Base-by-base conservation (phyloP, 2,113 vertebrate species). In the Loxodonta africana region DNA sequence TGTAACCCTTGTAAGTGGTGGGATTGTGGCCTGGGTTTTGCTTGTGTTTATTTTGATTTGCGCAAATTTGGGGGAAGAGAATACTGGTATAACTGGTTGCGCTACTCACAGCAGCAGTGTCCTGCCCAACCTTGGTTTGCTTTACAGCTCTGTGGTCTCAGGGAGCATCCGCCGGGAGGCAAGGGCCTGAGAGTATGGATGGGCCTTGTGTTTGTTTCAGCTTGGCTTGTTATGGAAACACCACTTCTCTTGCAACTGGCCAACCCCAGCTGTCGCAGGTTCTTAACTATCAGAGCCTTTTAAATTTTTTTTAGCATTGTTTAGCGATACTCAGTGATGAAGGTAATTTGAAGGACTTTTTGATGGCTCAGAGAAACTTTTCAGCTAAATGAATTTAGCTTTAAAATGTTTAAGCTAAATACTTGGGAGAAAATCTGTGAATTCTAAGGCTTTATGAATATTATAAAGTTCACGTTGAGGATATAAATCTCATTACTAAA, bases 181-280 rank as follows among this genome's bases (percentile, higher is more conserved):
- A 57, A 41, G 37, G 41, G 71, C 23, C 26, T 26, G 26, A 28
- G 69, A 44, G 3, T 28, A 18, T 37, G 33, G 14, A 37, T 57
- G 26, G 25, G n/a, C 33, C 25, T 73, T 37, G 25, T 30, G 57
- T 77, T 84, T 90, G 85, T 95, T 97, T 91, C 87, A 73, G 51
- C 96, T 92, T 57, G 1, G 41, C 96, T 83, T 28, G 85, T 81
- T 96, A 14, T 94, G 93, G 88, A 97, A 95, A 94, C 41, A 74
- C 33, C n/a, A 18, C 80, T 94, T 83, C 26, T 41, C 48, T 74
- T 41, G 0, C 48, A 48, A 89, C n/a, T 91, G 84, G 78, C 71
- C 83, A 83, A 30, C 30, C 53, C 89, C 91, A 91, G 71, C 57
- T 80, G 48, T 85, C 84, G 17, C 25, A 74, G 80, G 41, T 81